phyloP scores from a whole-genome alignment of 2,113 vertebrate genomes.

The Porphyrio hochstetteri region DNA sequence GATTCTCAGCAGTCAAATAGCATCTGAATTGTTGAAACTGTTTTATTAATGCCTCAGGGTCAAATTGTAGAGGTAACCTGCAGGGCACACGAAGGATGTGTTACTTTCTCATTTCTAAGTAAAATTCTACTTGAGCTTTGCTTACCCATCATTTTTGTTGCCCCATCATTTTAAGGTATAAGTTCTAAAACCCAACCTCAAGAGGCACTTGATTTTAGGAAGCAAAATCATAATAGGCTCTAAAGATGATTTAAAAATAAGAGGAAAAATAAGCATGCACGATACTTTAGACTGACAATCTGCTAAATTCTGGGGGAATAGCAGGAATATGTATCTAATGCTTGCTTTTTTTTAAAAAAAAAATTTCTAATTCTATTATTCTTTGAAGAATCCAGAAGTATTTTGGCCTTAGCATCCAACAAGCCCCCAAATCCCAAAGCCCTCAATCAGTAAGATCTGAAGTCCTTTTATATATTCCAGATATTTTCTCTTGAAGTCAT shows the following conservation, averaged over 20 bases:
- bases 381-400: background rate
- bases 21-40: background rate
- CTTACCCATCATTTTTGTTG: background rate
- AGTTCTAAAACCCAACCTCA: background rate
- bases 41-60: background rate
- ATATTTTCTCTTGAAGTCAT: background rate
- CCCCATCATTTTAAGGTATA: background rate
- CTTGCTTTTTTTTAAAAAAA: background rate
- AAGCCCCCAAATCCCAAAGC: background rate
- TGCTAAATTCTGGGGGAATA: background rate
- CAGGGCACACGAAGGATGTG: background rate
- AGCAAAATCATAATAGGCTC: background rate
- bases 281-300: background rate
- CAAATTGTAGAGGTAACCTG: background rate
- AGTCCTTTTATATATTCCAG: background rate
- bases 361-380: background rate
- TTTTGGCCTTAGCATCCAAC: background rate
- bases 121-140: constrained; percentile 6
- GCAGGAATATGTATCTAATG: background rate
- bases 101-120: background rate
- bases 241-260: background rate
- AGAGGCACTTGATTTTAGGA: background rate
- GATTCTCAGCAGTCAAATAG: background rate
- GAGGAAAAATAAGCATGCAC: background rate
- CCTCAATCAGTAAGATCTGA: background rate